Percentiles rank a stretch among this genome's conserved stretches.
phyloP scores from a whole-genome alignment of 2,888 invertebrate genomes.

The Idaea straminata region DNA sequence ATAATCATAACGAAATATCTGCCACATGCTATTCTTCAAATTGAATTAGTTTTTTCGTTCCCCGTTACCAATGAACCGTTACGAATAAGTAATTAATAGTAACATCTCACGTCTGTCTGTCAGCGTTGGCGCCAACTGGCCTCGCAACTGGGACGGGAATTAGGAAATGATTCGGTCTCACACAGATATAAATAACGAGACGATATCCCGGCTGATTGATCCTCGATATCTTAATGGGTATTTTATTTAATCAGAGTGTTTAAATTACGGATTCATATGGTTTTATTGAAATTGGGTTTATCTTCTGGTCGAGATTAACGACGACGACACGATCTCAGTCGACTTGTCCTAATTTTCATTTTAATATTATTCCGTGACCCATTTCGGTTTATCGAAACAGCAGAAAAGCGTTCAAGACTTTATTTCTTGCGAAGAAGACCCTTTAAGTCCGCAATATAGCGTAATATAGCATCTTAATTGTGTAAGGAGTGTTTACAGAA shows the following conservation, averaged over 20 bases:
- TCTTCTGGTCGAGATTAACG: too few relatives aligned
- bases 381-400: not conserved
- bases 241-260: too few relatives aligned
- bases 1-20: too few relatives aligned
- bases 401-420: not conserved
- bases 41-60: not conserved
- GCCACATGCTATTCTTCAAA: too few relatives aligned
- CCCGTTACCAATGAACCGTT: conserved; percentile 36
- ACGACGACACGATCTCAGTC: too few relatives aligned
- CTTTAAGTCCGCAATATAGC: not conserved
- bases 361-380: too few relatives aligned
- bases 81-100: conserved; percentile 36
- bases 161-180: conserved; percentile 39
- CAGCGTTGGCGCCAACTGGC: conserved; percentile 49
- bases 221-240: not conserved
- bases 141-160: conserved; percentile 37
- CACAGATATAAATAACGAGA: conserved; percentile 18
- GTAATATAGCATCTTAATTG: not conserved
- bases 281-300: too few relatives aligned
- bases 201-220: conserved; percentile 4
- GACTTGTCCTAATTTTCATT: too few relatives aligned
- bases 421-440: not conserved
- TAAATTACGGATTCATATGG: too few relatives aligned
- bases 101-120: conserved; percentile 28
- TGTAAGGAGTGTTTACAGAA: conserved; percentile 16